These are phyloP conservation scores for Exaiptasia diaphana DNA, from an alignment of 64 coral and sea anemone species.

Conservation along the genomic window DNA sequence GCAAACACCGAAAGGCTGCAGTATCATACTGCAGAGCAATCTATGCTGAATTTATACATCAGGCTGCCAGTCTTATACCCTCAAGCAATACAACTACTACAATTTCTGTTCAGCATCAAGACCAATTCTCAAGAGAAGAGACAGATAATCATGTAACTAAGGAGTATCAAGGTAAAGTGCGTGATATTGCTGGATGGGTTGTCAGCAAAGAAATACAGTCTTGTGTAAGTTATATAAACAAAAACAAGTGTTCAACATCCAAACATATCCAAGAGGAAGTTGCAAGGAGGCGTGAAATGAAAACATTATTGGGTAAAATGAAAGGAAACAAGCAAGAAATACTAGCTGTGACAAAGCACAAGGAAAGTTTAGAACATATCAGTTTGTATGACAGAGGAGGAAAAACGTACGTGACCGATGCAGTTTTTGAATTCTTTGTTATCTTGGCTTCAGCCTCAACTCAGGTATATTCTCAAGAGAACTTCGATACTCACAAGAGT, in stretches of 20 bases:
- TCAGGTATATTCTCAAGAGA: background rate
- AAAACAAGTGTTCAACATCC: background rate
- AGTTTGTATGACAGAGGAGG: conserved; percentile 5
- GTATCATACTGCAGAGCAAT: background rate
- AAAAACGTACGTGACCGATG: conserved; percentile 6
- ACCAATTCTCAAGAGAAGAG: background rate
- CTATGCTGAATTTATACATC: background rate
- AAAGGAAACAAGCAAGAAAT: background rate
- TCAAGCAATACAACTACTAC: background rate
- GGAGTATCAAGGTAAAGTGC: background rate
- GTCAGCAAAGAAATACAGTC: background rate
- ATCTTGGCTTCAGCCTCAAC: too few species aligned
- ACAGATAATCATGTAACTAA: background rate
- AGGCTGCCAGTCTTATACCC: background rate
- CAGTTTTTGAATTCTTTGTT: conserved; percentile 14
- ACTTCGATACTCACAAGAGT: background rate
- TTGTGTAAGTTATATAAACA: background rate
- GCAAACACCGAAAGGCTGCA: background rate
- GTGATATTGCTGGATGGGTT: background rate
- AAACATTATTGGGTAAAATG: background rate
- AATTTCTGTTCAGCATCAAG: background rate
- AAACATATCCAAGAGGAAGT: background rate
- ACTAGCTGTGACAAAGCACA: background rate
- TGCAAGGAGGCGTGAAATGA: too few species aligned
- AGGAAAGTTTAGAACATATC: conserved; percentile 6